Evolutionary conservation across 2,888 invertebrate genomes (phyloP).

Genomic region (Bellardia pandia): DNA sequence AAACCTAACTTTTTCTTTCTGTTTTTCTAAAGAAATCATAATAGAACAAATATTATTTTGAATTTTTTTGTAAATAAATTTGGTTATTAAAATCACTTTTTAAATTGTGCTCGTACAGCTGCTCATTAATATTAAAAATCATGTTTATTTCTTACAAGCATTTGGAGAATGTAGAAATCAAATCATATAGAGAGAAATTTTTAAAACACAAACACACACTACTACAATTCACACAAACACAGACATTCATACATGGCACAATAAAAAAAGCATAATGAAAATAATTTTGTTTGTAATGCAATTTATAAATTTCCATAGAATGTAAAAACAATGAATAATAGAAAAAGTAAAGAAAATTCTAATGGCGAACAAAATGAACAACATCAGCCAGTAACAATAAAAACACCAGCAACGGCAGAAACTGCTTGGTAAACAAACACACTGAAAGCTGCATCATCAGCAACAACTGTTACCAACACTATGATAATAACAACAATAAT

Average conservation of each 20-base stretch:
- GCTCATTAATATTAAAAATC: conserved; percentile 4
- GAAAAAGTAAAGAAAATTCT: conserved; percentile 8
- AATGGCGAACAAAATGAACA: conserved; percentile 51
- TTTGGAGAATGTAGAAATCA: neutral
- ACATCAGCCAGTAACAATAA: conserved; percentile 44
- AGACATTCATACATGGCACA: neutral
- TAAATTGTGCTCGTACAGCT: neutral
- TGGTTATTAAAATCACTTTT: too few species aligned
- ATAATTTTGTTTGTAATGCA: conserved; percentile 64
- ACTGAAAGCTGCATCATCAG: conserved; percentile 46
- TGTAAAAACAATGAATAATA: neutral
- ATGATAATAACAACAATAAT: conserved; percentile 27
- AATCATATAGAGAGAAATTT: conserved; percentile 1
- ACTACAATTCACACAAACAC: neutral
- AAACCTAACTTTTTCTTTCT: too few species aligned
- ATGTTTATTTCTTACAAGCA: neutral
- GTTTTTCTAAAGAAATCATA: too few species aligned
- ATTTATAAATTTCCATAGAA: conserved; percentile 61
- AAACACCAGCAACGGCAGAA: conserved; percentile 17
- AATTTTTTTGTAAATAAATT: too few species aligned
- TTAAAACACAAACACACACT: neutral
- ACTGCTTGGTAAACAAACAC: conserved; percentile 59
- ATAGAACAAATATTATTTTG: too few species aligned
- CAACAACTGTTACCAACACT: conserved; percentile 32
- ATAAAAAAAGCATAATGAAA: conserved; percentile 18